A percentile compares a stretch with the other conserved stretches of the same genome.
Evolutionary conservation across 2,797 vertebrate genomes (phyloP).

Genomic region (Rousettus madagascariensis): DNA sequence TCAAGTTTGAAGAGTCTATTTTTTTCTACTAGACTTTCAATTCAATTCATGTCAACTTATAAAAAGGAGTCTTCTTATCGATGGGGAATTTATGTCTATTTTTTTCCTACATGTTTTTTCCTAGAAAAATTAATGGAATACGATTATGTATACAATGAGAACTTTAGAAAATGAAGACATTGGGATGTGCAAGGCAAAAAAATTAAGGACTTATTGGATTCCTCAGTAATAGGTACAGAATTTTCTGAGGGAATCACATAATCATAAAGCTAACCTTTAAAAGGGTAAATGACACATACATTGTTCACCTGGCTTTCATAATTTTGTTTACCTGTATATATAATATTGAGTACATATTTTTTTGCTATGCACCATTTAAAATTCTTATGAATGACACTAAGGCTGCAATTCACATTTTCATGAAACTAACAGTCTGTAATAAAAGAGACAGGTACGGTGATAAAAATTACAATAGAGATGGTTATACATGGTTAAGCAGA

Average conservation of each 20-base stretch:
- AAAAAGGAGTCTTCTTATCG: background rate
- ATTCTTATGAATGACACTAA: constrained; percentile 34
- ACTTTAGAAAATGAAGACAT: background rate
- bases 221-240: background rate
- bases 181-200: background rate
- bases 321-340: constrained; percentile 7
- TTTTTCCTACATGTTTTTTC: background rate
- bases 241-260: background rate
- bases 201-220: background rate
- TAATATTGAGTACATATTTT: constrained; percentile 47
- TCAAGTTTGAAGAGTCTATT: background rate
- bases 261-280: constrained; percentile 35
- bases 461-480: background rate
- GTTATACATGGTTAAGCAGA: background rate
- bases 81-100: background rate
- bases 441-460: background rate
- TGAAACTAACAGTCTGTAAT: background rate
- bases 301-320: constrained; percentile 26
- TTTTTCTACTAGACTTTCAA: background rate
- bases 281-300: background rate
- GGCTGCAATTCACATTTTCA: background rate
- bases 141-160: background rate
- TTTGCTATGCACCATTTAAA: constrained; percentile 10
- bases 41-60: constrained; percentile 6
- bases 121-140: background rate